These are phyloP conservation scores for Mastomys natalensis DNA, from an alignment of 2,113 vertebrate species.

Conservation along the genomic window DNA sequence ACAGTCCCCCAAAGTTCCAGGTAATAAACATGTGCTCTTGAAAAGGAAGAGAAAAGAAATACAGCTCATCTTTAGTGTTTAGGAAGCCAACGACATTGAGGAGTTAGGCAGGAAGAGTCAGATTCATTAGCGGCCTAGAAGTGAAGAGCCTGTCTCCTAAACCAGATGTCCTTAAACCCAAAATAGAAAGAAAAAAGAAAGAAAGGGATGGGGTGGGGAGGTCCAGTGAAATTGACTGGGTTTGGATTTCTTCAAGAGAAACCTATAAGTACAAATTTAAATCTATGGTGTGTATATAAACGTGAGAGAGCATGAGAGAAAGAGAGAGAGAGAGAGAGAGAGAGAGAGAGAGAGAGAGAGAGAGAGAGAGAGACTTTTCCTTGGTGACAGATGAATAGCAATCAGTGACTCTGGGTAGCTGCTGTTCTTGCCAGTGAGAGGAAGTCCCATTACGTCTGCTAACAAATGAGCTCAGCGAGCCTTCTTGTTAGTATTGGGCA, in stretches of 20 bases:
- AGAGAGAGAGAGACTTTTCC: background rate
- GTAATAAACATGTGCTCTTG: background rate
- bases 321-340: background rate
- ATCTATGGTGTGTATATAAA: background rate
- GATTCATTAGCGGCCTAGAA: slow-evolving; percentile 53
- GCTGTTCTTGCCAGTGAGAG: slow-evolving; percentile 4
- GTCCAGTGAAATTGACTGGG: background rate
- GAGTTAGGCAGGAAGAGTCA: slow-evolving; percentile 8
- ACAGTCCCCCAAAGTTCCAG: background rate
- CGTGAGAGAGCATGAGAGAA: too few relatives aligned
- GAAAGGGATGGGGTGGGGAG: too few relatives aligned
- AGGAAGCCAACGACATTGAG: slow-evolving; percentile 45
- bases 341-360: background rate
- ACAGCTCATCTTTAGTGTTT: background rate
- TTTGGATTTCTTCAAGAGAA: slow-evolving; percentile 44
- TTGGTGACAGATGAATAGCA: slow-evolving; percentile 57
- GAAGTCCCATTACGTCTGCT: slow-evolving; percentile 41
- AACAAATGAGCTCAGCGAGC: slow-evolving; percentile 35
- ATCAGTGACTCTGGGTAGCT: background rate
- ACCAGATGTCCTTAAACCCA: slow-evolving; percentile 45
- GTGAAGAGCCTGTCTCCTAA: slow-evolving; percentile 15
- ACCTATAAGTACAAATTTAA: slow-evolving; percentile 1
- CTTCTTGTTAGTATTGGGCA: slow-evolving; percentile 56
- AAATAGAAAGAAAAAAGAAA: background rate
- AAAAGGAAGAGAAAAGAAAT: background rate